phyloP scores from a whole-genome alignment of 2,113 vertebrate genomes.

The Sporophila hypoxantha region DNA sequence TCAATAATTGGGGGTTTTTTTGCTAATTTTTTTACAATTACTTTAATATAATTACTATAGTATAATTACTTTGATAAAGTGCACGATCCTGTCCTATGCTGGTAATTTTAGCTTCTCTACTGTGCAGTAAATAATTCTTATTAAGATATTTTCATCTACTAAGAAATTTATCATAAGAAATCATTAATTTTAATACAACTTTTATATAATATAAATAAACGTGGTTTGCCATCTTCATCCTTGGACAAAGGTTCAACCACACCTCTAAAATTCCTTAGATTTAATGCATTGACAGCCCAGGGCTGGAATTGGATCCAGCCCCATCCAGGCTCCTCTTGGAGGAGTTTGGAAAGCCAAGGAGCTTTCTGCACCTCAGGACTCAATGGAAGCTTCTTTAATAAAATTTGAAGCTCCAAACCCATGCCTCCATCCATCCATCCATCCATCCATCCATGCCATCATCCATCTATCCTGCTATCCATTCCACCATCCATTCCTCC shows the following conservation, averaged over 20 bases:
- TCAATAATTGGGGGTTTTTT: neutral
- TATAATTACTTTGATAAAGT: neutral
- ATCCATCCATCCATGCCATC: too few relatives aligned
- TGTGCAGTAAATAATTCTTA: neutral
- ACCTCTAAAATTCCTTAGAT: neutral
- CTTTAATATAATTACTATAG: neutral
- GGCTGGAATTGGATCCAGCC: neutral
- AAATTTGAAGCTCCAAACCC: neutral
- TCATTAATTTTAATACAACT: neutral
- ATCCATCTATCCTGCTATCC: too few relatives aligned
- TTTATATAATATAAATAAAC: neutral
- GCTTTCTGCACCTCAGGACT: neutral
- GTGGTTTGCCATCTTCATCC: neutral
- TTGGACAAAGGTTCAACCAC: neutral
- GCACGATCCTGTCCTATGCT: rapidly evolving
- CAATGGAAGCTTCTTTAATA: neutral
- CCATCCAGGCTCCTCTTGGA: neutral
- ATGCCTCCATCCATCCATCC: neutral
- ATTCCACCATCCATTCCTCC: too few relatives aligned
- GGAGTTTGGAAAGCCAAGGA: neutral
- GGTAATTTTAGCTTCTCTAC: neutral
- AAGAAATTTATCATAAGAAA: neutral
- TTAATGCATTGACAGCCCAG: rapidly evolving
- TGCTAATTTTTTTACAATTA: neutral
- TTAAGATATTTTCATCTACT: neutral